phyloP scores from a whole-genome alignment of 2,113 vertebrate genomes.

The Rhabdomys dilectus region DNA sequence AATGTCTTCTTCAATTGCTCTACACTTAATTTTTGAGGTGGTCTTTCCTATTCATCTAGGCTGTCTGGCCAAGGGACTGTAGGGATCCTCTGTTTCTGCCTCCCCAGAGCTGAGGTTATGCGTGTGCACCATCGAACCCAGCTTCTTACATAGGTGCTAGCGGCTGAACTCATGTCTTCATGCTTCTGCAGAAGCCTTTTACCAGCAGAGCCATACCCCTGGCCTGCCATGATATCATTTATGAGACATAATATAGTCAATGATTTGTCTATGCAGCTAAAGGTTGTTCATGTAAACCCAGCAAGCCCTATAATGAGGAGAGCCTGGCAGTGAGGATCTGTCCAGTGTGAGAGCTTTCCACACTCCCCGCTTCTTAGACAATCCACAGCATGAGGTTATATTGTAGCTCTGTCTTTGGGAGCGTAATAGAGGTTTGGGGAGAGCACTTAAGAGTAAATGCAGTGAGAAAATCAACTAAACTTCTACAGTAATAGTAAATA shows the following conservation, averaged over 20 bases:
- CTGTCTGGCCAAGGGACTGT: background rate
- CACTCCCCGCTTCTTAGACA: conserved; percentile 64
- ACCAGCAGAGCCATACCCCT: background rate
- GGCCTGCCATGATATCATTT: background rate
- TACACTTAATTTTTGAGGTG: background rate
- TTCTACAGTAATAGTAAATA: conserved; percentile 63
- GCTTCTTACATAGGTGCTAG: too few relatives aligned
- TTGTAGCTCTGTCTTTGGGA: conserved; percentile 53
- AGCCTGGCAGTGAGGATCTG: conserved; percentile 63
- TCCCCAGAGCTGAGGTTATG: background rate
- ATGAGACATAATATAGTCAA: conserved; percentile 74
- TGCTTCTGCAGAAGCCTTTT: background rate
- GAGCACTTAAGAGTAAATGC: conserved; percentile 70
- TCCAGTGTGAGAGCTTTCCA: conserved; percentile 65
- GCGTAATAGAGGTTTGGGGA: conserved; percentile 57
- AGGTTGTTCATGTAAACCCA: conserved; percentile 62
- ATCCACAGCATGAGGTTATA: conserved; percentile 5
- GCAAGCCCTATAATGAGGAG: conserved; percentile 31
- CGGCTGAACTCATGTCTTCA: background rate
- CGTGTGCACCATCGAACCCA: background rate
- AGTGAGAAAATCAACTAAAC: conserved; percentile 74
- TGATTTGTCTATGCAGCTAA: conserved; percentile 38
- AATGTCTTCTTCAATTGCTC: background rate
- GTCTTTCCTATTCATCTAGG: background rate
- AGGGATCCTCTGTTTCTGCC: background rate